Evolutionary conservation across 2,888 invertebrate species (phyloP).

Genomic region (Drosophila kanekoi): DNA sequence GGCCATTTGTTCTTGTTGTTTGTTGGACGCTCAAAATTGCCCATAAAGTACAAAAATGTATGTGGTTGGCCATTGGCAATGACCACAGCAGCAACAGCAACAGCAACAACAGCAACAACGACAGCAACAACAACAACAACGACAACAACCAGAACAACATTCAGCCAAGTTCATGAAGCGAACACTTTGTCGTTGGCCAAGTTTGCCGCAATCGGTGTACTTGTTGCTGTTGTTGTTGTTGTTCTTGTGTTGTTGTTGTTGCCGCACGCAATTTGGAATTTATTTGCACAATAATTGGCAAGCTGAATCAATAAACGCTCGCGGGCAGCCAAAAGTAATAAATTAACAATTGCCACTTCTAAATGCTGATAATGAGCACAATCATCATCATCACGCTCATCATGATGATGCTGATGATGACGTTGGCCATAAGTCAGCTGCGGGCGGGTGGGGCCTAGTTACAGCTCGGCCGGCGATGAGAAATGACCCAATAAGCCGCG

Average conservation of each 20-base stretch:
- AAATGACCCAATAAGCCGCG: constrained; percentile 41
- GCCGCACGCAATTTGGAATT: constrained; percentile 77
- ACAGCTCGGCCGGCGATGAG: constrained; percentile 26
- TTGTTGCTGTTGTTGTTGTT: constrained; percentile 25
- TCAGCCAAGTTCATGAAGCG: constrained; percentile 56
- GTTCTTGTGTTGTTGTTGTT: constrained; percentile 29
- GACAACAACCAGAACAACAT: constrained; percentile 26
- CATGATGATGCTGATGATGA: constrained; percentile 8
- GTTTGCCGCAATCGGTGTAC: constrained; percentile 40
- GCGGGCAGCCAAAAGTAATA: constrained; percentile 70
- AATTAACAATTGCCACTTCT: constrained; percentile 75
- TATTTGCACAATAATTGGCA: constrained; percentile 81
- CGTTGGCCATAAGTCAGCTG: constrained; percentile 5
- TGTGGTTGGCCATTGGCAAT: constrained; percentile 62
- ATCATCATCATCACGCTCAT: constrained; percentile 6
- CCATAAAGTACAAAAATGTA: constrained; percentile 76
- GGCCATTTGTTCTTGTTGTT: constrained; percentile 56
- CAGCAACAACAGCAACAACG: constrained; percentile 12
- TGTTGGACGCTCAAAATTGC: constrained; percentile 61
- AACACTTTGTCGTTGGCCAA: constrained; percentile 51
- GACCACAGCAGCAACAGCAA: constrained; percentile 38
- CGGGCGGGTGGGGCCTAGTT: background rate
- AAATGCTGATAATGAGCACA: constrained; percentile 28
- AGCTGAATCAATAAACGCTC: constrained; percentile 78
- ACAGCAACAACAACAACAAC: constrained; percentile 9